Percentiles rank a stretch among this genome's conserved stretches.
Evolutionary conservation across 2,113 vertebrate genomes (phyloP).

Genomic region (Hirundichthys speculiger): DNA sequence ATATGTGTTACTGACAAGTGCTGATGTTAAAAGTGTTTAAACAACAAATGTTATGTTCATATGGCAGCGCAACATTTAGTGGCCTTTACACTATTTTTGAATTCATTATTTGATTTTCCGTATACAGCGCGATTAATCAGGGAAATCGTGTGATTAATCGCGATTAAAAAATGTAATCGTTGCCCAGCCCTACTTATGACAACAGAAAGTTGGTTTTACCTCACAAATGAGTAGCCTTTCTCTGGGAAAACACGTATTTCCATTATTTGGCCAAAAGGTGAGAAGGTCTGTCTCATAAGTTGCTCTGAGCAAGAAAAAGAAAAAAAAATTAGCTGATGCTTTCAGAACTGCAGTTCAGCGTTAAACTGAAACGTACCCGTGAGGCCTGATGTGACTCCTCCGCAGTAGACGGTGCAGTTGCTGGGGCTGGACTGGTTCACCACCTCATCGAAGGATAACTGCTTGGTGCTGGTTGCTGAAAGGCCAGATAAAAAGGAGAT

Average conservation of each 20-base stretch:
- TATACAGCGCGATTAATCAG: too few relatives aligned
- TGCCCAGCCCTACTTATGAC: too few relatives aligned
- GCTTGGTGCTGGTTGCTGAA: slow-evolving; percentile 84
- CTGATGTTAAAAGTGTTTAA: too few relatives aligned
- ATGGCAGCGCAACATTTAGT: too few relatives aligned
- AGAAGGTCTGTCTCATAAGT: slow-evolving; percentile 98
- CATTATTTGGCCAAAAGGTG: slow-evolving; percentile 97
- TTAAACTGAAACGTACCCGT: slow-evolving; percentile 81
- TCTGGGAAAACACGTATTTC: slow-evolving; percentile 97
- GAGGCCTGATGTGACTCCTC: slow-evolving; percentile 91
- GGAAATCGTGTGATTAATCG: too few relatives aligned
- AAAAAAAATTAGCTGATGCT: background rate
- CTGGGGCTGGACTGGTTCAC: slow-evolving; percentile 96
- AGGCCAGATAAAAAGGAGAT: background rate
- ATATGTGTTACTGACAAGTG: too few relatives aligned
- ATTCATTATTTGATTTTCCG: too few relatives aligned
- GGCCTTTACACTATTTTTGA: too few relatives aligned
- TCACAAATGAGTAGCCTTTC: slow-evolving; percentile 97
- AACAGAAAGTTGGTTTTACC: too few relatives aligned
- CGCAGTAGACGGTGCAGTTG: slow-evolving; percentile 96
- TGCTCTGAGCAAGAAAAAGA: slow-evolving; percentile 83
- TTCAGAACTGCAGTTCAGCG: background rate
- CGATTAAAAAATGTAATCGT: too few relatives aligned
- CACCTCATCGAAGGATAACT: slow-evolving; percentile 95
- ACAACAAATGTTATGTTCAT: too few relatives aligned